phyloP scores from a whole-genome alignment of 2,113 vertebrate species.

The Elephas maximus region DNA sequence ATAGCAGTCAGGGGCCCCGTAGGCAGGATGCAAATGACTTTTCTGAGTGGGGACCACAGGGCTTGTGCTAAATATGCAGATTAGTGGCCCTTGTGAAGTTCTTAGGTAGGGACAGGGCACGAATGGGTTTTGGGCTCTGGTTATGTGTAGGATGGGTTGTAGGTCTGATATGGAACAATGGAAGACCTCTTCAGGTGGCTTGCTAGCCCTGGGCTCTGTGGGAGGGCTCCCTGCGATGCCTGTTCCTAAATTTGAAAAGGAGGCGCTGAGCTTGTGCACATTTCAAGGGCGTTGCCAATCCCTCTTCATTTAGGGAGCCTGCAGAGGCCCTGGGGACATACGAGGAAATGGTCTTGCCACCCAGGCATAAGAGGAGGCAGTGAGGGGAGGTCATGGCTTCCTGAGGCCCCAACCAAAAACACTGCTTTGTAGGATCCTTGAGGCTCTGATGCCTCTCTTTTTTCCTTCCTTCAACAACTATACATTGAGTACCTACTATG shows the following conservation, averaged over 20 bases:
- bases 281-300: neutral
- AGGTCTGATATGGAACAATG: rapidly evolving
- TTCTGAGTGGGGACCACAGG: neutral
- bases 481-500: neutral
- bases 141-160: neutral
- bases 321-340: neutral
- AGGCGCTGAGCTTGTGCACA: no score
- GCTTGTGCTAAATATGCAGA: neutral
- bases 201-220: neutral
- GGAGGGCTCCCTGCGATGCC: neutral
- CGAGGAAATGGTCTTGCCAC: neutral
- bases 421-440: neutral
- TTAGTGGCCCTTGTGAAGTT: neutral
- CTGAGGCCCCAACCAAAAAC: neutral
- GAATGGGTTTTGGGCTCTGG: rapidly evolving
- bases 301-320: neutral
- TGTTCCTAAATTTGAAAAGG: neutral
- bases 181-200: neutral
- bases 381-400: neutral
- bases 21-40: slow-evolving; percentile 62
- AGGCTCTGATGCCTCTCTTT: neutral
- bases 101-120: rapidly evolving
- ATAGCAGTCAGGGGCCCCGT: slow-evolving; percentile 49
- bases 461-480: neutral
- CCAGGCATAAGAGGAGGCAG: neutral